These are phyloP conservation scores for Stigmatopora argus DNA, from an alignment of 2,113 vertebrate genomes.

Conservation along the genomic window DNA sequence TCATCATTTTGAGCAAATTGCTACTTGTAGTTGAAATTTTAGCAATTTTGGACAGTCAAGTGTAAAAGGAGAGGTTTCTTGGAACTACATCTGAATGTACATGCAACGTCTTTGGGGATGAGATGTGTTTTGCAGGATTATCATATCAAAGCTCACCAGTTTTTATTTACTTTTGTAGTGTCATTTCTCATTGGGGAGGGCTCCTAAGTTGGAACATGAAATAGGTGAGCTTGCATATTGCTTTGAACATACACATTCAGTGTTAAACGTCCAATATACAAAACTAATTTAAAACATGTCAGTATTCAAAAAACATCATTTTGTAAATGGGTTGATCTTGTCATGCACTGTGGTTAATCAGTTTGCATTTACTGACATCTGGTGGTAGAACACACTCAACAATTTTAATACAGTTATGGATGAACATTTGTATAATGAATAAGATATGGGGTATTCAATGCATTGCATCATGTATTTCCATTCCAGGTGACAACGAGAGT, in stretches of 20 bases:
- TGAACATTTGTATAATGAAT: no score
- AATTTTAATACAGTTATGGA: background rate
- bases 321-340: background rate
- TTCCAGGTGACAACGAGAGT: background rate
- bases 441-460: no score
- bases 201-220: background rate
- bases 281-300: background rate
- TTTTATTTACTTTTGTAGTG: background rate
- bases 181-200: background rate
- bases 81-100: background rate
- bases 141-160: background rate
- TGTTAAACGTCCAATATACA: background rate
- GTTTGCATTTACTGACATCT: constrained; percentile 62
- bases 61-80: background rate
- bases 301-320: background rate
- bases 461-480: no score
- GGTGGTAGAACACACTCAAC: constrained; percentile 46
- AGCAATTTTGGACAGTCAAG: background rate
- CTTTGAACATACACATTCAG: background rate
- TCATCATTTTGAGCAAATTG: background rate
- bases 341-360: constrained; percentile 4
- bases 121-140: background rate
- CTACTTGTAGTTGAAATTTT: background rate
- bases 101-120: background rate
- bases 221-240: background rate